Evolutionary conservation across 1,140 invertebrate genomes (phyloP).

Genomic region (Pachyrhynchus sulphureomaculatus): DNA sequence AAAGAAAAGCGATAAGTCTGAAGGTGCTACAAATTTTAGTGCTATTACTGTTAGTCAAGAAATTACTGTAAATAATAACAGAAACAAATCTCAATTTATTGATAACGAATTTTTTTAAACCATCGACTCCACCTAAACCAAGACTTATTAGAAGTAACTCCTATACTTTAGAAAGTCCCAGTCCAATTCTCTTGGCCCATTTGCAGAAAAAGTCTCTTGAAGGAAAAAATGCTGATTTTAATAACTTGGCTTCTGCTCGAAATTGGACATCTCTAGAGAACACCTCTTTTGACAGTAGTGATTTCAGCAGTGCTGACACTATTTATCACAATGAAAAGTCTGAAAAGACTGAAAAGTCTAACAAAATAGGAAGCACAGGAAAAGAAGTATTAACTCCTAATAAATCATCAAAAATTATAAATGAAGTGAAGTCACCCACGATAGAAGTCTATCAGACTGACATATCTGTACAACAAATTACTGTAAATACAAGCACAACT

Average conservation of each 20-base stretch:
- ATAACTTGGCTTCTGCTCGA: neutral
- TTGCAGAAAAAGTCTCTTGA: slow-evolving; percentile 24
- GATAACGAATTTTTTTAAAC: slow-evolving; percentile 1
- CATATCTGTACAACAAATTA: slow-evolving; percentile 39
- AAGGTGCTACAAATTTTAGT: neutral
- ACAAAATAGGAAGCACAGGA: neutral
- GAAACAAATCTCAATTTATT: neutral
- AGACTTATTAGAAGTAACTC: slow-evolving; percentile 61
- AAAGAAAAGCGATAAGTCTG: neutral
- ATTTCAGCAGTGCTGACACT: slow-evolving; percentile 27
- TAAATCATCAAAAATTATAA: neutral
- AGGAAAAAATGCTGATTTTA: neutral
- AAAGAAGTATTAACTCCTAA: neutral
- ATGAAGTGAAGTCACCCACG: slow-evolving; percentile 18
- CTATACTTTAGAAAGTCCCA: slow-evolving; percentile 62
- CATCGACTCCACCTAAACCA: slow-evolving; percentile 36
- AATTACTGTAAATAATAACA: neutral
- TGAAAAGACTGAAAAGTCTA: neutral
- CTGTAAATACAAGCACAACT: slow-evolving; percentile 28
- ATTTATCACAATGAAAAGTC: slow-evolving; percentile 7
- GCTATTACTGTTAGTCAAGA: slow-evolving; percentile 2
- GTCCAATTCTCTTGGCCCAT: slow-evolving; percentile 61
- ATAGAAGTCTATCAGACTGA: slow-evolving; percentile 41
- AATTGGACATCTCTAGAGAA: slow-evolving; percentile 17
- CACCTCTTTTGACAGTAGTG: slow-evolving; percentile 18